phyloP scores from a whole-genome alignment of 2,797 vertebrate species.

The Alauda arvensis region DNA sequence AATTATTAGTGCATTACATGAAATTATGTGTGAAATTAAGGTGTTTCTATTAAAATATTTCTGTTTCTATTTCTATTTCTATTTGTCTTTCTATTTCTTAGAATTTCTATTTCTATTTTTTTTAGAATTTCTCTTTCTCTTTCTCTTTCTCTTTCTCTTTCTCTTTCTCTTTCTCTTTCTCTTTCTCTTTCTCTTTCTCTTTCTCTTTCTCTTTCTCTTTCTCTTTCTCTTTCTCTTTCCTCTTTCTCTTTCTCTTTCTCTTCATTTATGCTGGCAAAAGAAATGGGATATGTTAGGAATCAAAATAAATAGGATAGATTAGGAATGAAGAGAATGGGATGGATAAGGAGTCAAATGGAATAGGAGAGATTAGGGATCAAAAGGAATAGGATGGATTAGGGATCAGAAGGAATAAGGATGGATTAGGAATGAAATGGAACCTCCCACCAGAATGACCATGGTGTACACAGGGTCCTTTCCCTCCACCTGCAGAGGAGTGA shows the following conservation, averaged over 20 bases:
- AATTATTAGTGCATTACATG: not conserved
- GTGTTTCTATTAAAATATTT: too few species aligned
- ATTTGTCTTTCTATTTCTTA: too few species aligned
- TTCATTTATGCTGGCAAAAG: not conserved
- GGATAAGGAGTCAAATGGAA: not conserved
- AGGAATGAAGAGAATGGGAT: not conserved
- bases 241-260: too few species aligned
- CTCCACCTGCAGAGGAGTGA: not conserved
- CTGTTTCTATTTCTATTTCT: too few species aligned
- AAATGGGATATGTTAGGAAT: not conserved
- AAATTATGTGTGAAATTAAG: too few species aligned
- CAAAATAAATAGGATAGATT: not conserved
- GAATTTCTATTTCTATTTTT: too few species aligned
- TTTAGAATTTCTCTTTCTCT: too few species aligned
- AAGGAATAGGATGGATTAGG: not conserved
- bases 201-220: too few species aligned
- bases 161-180: too few species aligned
- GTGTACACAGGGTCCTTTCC: not conserved
- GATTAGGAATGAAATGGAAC: not conserved
- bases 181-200: too few species aligned
- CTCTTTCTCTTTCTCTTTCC: too few species aligned
- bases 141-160: too few species aligned
- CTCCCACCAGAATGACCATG: not conserved
- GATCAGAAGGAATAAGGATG: not conserved
- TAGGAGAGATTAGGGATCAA: fast-evolving